phyloP scores from a whole-genome alignment of 1,140 invertebrate species.

The Euura lappo region DNA sequence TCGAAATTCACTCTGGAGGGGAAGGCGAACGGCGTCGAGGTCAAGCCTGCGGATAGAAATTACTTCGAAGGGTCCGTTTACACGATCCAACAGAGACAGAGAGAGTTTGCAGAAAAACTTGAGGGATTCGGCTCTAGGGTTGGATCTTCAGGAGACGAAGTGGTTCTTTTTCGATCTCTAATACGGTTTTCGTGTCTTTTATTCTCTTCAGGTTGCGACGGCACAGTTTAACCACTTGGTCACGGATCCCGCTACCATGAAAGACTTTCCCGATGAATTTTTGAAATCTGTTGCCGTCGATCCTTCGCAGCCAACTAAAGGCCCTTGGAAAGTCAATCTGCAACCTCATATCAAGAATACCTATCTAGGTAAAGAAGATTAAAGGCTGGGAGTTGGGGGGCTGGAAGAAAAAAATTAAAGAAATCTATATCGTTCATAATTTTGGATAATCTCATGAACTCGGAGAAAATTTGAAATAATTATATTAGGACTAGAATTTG shows the following conservation, averaged over 20 bases:
- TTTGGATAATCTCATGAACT: too few species aligned
- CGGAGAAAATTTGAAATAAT: too few species aligned
- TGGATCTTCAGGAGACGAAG: background rate
- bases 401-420: too few species aligned
- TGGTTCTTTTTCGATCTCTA: background rate
- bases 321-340: conserved; percentile 82
- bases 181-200: too few species aligned
- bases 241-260: conserved; percentile 68
- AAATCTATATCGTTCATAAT: too few species aligned
- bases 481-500: too few species aligned
- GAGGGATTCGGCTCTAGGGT: conserved; percentile 42
- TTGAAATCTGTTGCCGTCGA: conserved; percentile 72
- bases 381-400: too few species aligned
- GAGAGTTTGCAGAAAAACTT: conserved; percentile 69
- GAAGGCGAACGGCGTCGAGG: conserved; percentile 76
- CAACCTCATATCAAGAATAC: conserved; percentile 72
- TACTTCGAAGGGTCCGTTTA: conserved; percentile 61
- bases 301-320: conserved; percentile 65
- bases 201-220: conserved; percentile 58
- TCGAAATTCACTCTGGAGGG: conserved; percentile 83
- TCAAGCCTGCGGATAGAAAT: conserved; percentile 51
- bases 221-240: conserved; percentile 72
- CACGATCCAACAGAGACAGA: conserved; percentile 57
- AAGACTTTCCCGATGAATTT: conserved; percentile 76
- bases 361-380: conserved; percentile 60